Conservation (phyloP, 2,797 vertebrate genomes). For the Notolepis coatsorum region DNA sequence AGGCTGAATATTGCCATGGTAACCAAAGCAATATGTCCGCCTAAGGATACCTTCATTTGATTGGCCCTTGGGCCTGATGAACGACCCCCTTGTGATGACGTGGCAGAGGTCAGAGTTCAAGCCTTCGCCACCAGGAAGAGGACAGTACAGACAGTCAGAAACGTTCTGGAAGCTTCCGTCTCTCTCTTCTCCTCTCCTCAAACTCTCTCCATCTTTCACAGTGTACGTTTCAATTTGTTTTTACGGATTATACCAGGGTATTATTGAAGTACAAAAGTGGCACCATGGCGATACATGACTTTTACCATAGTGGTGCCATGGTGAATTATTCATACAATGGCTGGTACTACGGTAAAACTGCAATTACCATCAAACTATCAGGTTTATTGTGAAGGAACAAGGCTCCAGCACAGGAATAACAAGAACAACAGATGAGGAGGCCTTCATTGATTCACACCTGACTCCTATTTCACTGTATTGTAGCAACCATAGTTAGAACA, state of each 20-base stretch:
- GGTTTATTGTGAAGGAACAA: no score
- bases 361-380: no score
- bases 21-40: constrained; percentile 49
- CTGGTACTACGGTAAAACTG: no score
- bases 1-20: constrained; percentile 47
- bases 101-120: constrained; percentile 48
- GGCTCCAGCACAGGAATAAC: no score
- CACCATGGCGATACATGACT: no score
- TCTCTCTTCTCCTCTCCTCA: constrained; percentile 9
- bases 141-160: constrained; percentile 71
- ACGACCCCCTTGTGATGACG: constrained; percentile 41
- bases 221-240: neutral
- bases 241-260: neutral
- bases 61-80: constrained; percentile 46
- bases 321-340: no score
- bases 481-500: no score
- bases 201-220: neutral
- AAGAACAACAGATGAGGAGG: no score
- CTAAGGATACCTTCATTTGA: constrained; percentile 49
- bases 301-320: no score
- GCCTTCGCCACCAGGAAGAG: constrained; percentile 57
- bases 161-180: constrained; percentile 26
- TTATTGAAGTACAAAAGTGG: no score
- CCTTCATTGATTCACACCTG: no score
- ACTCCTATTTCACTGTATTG: no score